A percentile compares a stretch with the other conserved stretches of the same genome.
Conservation (phyloP, 1,140 invertebrate genomes). For the Hormaphis cornu region DNA sequence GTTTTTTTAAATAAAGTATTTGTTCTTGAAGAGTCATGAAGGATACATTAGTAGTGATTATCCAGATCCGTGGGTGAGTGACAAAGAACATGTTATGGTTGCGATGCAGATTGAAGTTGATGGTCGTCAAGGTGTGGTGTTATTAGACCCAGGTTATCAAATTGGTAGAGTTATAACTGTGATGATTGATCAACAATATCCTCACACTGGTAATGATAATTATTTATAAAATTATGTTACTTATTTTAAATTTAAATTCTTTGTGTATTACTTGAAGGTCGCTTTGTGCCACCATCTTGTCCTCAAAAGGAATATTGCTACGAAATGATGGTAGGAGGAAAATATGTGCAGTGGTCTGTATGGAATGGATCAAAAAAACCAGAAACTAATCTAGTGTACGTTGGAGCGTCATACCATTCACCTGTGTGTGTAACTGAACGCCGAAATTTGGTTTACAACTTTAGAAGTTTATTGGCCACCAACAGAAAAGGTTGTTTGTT, state of each 20-base stretch:
- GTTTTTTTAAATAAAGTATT: neutral
- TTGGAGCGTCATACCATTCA: slow-evolving; percentile 65
- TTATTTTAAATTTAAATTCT: neutral
- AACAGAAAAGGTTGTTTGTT: slow-evolving; percentile 68
- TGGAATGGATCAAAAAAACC: slow-evolving; percentile 45
- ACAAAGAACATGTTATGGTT: slow-evolving; percentile 83
- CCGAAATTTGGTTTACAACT: slow-evolving; percentile 79
- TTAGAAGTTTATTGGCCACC: slow-evolving; percentile 65
- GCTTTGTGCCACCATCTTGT: slow-evolving; percentile 67
- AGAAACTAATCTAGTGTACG: slow-evolving; percentile 58
- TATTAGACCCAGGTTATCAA: slow-evolving; percentile 85
- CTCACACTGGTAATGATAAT: slow-evolving; percentile 59
- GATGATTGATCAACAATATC: slow-evolving; percentile 72
- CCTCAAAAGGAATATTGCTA: slow-evolving; percentile 58
- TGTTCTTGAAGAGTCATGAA: slow-evolving; percentile 41
- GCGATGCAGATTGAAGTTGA: slow-evolving; percentile 63
- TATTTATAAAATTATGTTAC: neutral
- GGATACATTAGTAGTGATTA: slow-evolving; percentile 40
- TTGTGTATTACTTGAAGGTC: slow-evolving; percentile 50
- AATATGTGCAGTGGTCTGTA: slow-evolving; percentile 76
- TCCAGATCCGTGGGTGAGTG: slow-evolving; percentile 42
- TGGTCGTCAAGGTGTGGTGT: slow-evolving; percentile 60
- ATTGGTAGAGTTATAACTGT: slow-evolving; percentile 73
- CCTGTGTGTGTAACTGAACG: slow-evolving; percentile 76
- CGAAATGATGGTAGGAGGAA: slow-evolving; percentile 46